Evolutionary conservation across 1,140 invertebrate genomes (phyloP), one percentile per base, ranked within the genome.

Genomic region (Aphaenogaster ashmeadi): DNA sequence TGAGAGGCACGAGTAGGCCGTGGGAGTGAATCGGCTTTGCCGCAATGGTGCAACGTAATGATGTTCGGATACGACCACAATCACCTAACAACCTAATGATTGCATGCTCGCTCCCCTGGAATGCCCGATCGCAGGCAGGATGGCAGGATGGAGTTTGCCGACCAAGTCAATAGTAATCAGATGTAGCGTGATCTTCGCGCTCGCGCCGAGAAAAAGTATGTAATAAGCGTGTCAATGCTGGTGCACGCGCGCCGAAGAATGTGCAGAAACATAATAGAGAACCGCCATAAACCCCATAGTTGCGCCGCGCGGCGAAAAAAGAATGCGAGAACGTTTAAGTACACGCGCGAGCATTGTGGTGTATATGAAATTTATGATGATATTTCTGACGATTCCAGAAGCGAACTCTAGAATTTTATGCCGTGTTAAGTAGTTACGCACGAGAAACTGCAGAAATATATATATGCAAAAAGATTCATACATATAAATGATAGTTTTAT

Each of bases 1-100:
- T 90, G 91, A 93, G 92, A 91, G 92, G 88, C 72, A 83, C 74
- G 84, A 77, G 84, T 75, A 87, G 86, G 88, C 90, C 91, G 93
- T 93, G 93, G 93, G 93, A 94, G 91, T 91, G 87, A 86, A 87
- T 89, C 88, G 88, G 71, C 85, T 89, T 87, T 87, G 86, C 90
- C 81, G 89, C 88, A 91, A 90, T 92, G 88, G 81, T 87, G 90
- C 74, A 75, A 88, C 47, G 27, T 89, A 88, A 92, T 83, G 75
- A 86, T 87, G 79, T 87, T 88, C 83, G 87, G 71, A 90, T 87
- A 86, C 72, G 77, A 71, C 84, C 89, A 83, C 88, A 81, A 90
- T 84, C 87, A 69, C 58, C 83, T 75, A 83, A 86, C 85, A 86
- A 83, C 85, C 78, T 86, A 91, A 91, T 83, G 89, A 91, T 87